A percentile compares a stretch with the other conserved stretches of the same genome.
These are phyloP conservation scores for Aphelinus atriplicis DNA, from an alignment of 1,140 invertebrate genomes.

Conservation along the genomic window DNA sequence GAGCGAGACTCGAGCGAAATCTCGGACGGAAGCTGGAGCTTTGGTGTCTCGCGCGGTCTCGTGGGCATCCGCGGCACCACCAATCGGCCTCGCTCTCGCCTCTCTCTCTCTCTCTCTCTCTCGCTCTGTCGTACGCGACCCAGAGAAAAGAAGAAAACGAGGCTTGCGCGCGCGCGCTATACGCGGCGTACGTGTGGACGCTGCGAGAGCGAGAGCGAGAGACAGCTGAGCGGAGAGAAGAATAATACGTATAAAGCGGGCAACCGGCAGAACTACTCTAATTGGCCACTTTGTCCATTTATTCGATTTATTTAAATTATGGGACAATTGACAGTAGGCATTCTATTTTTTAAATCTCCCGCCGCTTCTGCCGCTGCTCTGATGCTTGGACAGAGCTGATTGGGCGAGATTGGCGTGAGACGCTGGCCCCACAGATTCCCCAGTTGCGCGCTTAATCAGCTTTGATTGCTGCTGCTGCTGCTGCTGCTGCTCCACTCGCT, in stretches of 20 bases:
- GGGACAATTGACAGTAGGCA: slow-evolving; percentile 69
- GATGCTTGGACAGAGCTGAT: slow-evolving; percentile 51
- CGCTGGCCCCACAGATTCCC: slow-evolving; percentile 67
- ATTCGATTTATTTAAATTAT: slow-evolving; percentile 70
- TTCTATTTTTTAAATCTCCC: slow-evolving; percentile 69
- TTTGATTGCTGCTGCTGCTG: slow-evolving; percentile 64
- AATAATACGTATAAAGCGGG: slow-evolving; percentile 65
- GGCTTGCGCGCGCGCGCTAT: background rate
- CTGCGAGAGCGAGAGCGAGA: slow-evolving; percentile 43
- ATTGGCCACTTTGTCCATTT: slow-evolving; percentile 69
- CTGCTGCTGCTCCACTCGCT: slow-evolving; percentile 35
- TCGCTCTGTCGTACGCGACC: background rate
- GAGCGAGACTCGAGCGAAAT: background rate
- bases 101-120: background rate
- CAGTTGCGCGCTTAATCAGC: slow-evolving; percentile 68
- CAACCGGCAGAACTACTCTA: slow-evolving; percentile 65
- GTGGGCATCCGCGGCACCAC: slow-evolving; percentile 43
- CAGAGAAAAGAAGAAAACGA: slow-evolving; percentile 4
- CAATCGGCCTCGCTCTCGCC: background rate
- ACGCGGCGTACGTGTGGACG: slow-evolving; percentile 25
- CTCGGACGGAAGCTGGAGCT: slow-evolving; percentile 30
- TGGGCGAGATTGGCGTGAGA: slow-evolving; percentile 68
- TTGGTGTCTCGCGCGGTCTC: slow-evolving; percentile 37
- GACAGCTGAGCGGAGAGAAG: slow-evolving; percentile 49
- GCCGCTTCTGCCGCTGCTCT: too few relatives aligned